Conservation (phyloP, 2,888 invertebrate genomes). For the Sinelater perroti region DNA sequence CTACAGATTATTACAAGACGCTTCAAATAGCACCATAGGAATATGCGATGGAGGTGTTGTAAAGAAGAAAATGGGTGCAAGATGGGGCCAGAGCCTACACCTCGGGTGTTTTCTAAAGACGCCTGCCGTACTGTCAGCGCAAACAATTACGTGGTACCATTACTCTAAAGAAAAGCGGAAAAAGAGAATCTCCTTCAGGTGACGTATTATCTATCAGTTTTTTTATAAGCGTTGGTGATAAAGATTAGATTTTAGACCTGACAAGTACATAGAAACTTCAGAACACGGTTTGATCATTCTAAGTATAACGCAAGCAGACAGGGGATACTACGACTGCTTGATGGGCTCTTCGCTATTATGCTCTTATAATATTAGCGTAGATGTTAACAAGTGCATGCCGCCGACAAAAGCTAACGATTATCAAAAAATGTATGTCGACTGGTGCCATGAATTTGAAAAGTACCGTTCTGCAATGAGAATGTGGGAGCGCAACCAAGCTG, state of each 20-base stretch:
- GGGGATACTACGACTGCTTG: slow-evolving; percentile 90
- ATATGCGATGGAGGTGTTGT: slow-evolving; percentile 90
- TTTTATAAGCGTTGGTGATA: too few species aligned
- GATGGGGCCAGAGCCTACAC: slow-evolving; percentile 93
- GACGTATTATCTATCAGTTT: too few species aligned
- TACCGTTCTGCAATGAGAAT: slow-evolving; percentile 96
- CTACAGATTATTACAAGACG: slow-evolving; percentile 82
- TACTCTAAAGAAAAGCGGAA: slow-evolving; percentile 88
- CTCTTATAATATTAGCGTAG: slow-evolving; percentile 93
- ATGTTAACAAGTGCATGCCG: slow-evolving; percentile 89
- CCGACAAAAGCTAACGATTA: slow-evolving; percentile 91
- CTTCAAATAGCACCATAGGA: slow-evolving; percentile 87
- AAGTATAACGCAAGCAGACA: slow-evolving; percentile 87
- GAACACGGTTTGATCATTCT: slow-evolving; percentile 91
- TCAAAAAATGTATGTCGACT: slow-evolving; percentile 95
- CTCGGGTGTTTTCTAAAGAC: slow-evolving; percentile 90
- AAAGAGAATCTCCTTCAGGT: slow-evolving; percentile 81
- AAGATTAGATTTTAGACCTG: slow-evolving; percentile 68
- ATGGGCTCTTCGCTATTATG: slow-evolving; percentile 86
- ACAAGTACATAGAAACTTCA: slow-evolving; percentile 92
- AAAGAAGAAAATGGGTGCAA: slow-evolving; percentile 87
- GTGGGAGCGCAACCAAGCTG: slow-evolving; percentile 94
- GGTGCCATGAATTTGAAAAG: slow-evolving; percentile 98
- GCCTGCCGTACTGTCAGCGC: slow-evolving; percentile 83
- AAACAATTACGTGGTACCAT: slow-evolving; percentile 88